Evolutionary conservation across 2,888 invertebrate genomes (phyloP), one percentile per base, ranked within the genome.

Genomic region (Oxycera nigricornis): DNA sequence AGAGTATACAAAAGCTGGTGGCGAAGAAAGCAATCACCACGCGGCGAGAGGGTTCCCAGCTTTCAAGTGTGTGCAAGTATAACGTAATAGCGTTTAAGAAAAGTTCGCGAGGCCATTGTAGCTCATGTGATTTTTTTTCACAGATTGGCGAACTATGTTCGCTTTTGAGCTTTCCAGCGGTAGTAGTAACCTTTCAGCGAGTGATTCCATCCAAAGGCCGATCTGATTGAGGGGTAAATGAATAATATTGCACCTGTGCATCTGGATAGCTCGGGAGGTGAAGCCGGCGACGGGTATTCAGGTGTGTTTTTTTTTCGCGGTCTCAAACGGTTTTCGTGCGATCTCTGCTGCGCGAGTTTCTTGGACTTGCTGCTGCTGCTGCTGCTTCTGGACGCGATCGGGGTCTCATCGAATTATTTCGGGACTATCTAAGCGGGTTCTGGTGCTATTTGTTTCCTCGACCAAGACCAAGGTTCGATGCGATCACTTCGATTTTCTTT

Each of bases 21-120:
- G 55, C 17, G 59, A 41, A 31, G n/a, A 39, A 41, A 14, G 30
- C n/a, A 31, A 17, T 65, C 39, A 65, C 41, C 65, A 39, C 39
- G 35, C 65, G 35, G 65, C 65, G 41, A 65, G 65, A 65, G 65
- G 65, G 39, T 17, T n/a, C 39, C n/a, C 35, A 24, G 7, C 7
- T 22, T 65, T 65, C 39, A 7, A 9, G 17, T 61, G 61, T 61
- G 26, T 28, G 20, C 26, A 61, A 39, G 14, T 55, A n/a, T 55
- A 7, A 39, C 39, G 39, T 39, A 39, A 2, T 55, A 24, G 20
- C 22, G 17, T 41, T 31, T 31, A 39, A 41, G 20, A 65, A 55
- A 65, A 41, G 22, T 65, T 41, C 24, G 65, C 65, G 65, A 65
- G 65, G 65, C 65, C 65, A 65, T 39, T 65, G 65, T 17, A 65